These are phyloP conservation scores for Lampropteryx suffumata DNA, from an alignment of 2,888 invertebrate genomes.

Conservation along the genomic window DNA sequence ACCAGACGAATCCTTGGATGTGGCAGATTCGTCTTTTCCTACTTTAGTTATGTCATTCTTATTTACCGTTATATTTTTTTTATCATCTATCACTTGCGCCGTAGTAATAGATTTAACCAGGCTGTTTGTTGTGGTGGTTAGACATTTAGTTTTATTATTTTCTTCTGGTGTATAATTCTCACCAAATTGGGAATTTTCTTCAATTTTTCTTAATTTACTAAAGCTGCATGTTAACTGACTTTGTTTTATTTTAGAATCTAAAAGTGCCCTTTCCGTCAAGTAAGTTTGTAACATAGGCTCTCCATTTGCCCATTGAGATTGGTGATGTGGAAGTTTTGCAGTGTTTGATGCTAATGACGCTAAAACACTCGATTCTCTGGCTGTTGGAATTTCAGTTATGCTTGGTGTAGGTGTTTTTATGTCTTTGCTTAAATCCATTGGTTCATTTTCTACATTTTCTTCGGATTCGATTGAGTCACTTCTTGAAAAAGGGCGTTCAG, in stretches of 20 bases:
- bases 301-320: conserved; percentile 81
- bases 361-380: conserved; percentile 84
- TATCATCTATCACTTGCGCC: conserved; percentile 38
- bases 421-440: conserved; percentile 78
- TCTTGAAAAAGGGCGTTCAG: conserved; percentile 53
- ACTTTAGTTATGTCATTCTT: conserved; percentile 42
- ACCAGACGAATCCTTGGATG: conserved; percentile 39
- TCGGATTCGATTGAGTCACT: conserved; percentile 55
- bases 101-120: conserved; percentile 40
- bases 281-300: conserved; percentile 88
- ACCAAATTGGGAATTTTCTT: conserved; percentile 55
- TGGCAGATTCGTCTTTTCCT: conserved; percentile 48
- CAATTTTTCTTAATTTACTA: conserved; percentile 65
- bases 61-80: conserved; percentile 39
- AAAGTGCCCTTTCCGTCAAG: conserved; percentile 87
- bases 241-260: conserved; percentile 88
- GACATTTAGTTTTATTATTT: conserved; percentile 35
- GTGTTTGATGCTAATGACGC: conserved; percentile 85
- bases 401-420: conserved; percentile 54
- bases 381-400: conserved; percentile 82
- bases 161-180: conserved; percentile 50
- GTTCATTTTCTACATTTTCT: conserved; percentile 77
- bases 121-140: conserved; percentile 38
- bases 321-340: conserved; percentile 83
- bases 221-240: conserved; percentile 77